Evolutionary conservation across 1,140 invertebrate species (phyloP).

Genomic region (Agrilus planipennis): DNA sequence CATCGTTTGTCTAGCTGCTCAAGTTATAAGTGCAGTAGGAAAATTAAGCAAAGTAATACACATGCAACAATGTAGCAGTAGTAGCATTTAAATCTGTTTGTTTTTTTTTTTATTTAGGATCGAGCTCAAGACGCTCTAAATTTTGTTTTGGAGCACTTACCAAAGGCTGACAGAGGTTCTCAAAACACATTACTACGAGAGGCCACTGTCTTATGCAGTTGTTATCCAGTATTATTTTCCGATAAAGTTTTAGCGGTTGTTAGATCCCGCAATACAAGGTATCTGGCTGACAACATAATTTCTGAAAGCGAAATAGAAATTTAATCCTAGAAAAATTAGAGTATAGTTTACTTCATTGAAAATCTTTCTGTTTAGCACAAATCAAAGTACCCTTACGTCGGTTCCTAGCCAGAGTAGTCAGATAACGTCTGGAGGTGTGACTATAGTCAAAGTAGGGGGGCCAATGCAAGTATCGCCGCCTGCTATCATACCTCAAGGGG

Average conservation of each 20-base stretch:
- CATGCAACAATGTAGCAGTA: not conserved
- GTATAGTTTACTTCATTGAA: not conserved
- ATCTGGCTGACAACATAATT: not conserved
- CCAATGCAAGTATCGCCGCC: conserved; percentile 16
- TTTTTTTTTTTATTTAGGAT: conserved; percentile 38
- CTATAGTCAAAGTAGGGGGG: conserved; percentile 62
- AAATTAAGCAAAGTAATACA: conserved; percentile 52
- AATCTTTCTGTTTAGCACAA: conserved; percentile 22
- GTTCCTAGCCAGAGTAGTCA: conserved; percentile 49
- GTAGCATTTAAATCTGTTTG: not conserved
- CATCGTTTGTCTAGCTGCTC: conserved; percentile 49
- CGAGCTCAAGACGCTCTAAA: conserved; percentile 65
- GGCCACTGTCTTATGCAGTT: conserved; percentile 61
- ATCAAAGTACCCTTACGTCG: conserved; percentile 20
- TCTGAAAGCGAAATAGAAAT: not conserved
- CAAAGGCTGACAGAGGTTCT: conserved; percentile 53
- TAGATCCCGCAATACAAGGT: conserved; percentile 45
- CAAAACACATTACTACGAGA: conserved; percentile 61
- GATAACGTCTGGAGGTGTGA: conserved; percentile 52
- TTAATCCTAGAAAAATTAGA: not conserved
- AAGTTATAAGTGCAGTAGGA: conserved; percentile 50
- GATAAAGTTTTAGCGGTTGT: conserved; percentile 64
- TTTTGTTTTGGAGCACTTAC: conserved; percentile 63
- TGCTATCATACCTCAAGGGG: conserved; percentile 35
- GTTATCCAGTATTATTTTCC: conserved; percentile 62